A percentile compares a stretch with the other conserved stretches of the same genome.
Evolutionary conservation across 2,888 invertebrate species (phyloP).

Genomic region (Hipparchia sbordonii): DNA sequence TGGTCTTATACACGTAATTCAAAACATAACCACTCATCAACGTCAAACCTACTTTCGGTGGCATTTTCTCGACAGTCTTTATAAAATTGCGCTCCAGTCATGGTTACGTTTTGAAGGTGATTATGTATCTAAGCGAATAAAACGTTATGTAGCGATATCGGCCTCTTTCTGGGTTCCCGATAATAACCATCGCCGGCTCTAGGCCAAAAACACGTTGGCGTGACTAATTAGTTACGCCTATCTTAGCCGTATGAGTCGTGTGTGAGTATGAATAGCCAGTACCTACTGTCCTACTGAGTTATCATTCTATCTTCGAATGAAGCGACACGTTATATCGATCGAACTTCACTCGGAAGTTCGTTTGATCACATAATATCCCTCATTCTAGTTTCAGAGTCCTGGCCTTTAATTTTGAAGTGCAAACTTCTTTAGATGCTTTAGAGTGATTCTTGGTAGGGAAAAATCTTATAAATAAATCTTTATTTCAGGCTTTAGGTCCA

Average conservation of each 20-base stretch:
- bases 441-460: too few relatives aligned
- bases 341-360: too few relatives aligned
- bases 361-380: too few relatives aligned
- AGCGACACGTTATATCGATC: too few relatives aligned
- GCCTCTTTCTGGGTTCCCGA: not conserved
- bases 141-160: not conserved
- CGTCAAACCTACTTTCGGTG: not conserved
- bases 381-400: too few relatives aligned
- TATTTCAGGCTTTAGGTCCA: too few relatives aligned
- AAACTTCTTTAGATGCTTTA: too few relatives aligned
- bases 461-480: too few relatives aligned
- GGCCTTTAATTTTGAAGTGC: too few relatives aligned
- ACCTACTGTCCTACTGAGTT: conserved; percentile 1
- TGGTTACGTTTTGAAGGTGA: not conserved
- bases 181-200: conserved; percentile 5
- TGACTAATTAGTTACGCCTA: conserved; percentile 16
- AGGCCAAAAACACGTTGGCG: conserved; percentile 4
- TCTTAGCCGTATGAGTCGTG: conserved; percentile 6
- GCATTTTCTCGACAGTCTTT: not conserved
- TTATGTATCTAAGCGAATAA: not conserved
- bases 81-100: not conserved
- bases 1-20: too few relatives aligned
- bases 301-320: not conserved
- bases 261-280: not conserved
- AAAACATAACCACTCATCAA: not conserved